phyloP scores from a whole-genome alignment of 2,113 vertebrate genomes.

The Camelus dromedarius region DNA sequence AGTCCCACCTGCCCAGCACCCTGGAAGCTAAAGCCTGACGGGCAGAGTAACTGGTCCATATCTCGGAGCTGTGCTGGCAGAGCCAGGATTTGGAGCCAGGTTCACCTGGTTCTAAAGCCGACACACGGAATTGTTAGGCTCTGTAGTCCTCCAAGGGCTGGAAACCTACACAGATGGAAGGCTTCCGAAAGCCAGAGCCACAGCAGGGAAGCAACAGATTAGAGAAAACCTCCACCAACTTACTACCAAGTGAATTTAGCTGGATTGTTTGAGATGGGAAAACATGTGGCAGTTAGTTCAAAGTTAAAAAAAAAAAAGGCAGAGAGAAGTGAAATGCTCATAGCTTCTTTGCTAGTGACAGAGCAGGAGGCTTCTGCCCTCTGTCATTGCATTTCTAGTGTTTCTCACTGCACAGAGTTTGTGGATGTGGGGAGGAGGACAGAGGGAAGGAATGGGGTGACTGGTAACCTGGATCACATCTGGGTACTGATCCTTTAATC shows the following conservation, averaged over 20 bases:
- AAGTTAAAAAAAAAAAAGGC: too few species aligned
- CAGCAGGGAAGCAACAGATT: background rate
- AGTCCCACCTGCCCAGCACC: background rate
- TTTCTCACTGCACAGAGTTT: too few species aligned
- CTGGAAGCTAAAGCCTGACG: background rate
- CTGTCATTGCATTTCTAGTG: too few species aligned
- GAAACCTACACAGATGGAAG: background rate
- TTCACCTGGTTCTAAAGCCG: background rate
- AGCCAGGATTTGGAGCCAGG: background rate
- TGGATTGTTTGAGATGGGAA: background rate
- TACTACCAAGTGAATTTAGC: background rate
- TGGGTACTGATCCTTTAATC: background rate
- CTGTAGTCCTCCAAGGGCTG: too few species aligned
- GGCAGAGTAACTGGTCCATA: background rate
- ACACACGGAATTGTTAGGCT: background rate
- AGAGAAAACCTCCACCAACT: background rate
- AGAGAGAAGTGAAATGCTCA: too few species aligned
- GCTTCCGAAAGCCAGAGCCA: background rate
- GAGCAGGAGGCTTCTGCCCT: too few species aligned
- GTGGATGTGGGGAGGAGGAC: background rate
- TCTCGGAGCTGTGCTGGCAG: background rate
- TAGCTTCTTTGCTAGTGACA: too few species aligned
- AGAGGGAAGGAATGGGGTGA: background rate
- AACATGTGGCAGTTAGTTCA: background rate
- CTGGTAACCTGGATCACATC: background rate